Conservation (phyloP, 2,888 invertebrate species). For the Esperia sulphurella region DNA sequence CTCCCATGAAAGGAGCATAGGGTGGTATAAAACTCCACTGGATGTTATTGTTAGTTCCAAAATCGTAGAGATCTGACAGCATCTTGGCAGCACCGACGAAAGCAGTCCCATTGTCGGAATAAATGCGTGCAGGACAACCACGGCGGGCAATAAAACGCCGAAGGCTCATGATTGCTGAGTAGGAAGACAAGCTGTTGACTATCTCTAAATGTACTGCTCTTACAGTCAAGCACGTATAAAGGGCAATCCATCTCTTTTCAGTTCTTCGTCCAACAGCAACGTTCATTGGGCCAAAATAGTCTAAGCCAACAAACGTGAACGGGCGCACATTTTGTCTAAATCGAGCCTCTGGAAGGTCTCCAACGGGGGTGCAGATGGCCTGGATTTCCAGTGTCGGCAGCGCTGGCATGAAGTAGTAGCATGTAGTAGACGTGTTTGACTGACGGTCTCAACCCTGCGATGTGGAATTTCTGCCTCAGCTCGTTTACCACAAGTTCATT, state of each 20-base stretch:
- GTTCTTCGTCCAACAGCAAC: not conserved
- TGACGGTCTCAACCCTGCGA: not conserved
- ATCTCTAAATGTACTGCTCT: slow-evolving; percentile 13
- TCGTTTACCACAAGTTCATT: not conserved
- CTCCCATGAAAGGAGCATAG: slow-evolving; percentile 12
- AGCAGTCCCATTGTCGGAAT: slow-evolving; percentile 13
- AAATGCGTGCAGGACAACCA: slow-evolving; percentile 9
- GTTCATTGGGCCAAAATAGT: too few relatives aligned
- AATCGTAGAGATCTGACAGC: not conserved
- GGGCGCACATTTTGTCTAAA: not conserved
- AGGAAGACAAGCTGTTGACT: not conserved
- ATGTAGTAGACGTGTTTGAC: not conserved
- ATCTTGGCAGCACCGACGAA: slow-evolving; percentile 6
- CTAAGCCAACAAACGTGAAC: not conserved
- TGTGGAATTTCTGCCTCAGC: not conserved
- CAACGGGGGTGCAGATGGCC: not conserved
- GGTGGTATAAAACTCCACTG: slow-evolving; percentile 12
- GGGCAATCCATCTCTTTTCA: slow-evolving; percentile 1
- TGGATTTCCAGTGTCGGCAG: not conserved
- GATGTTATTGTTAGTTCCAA: not conserved
- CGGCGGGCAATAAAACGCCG: slow-evolving; percentile 9
- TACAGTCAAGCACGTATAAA: slow-evolving; percentile 13
- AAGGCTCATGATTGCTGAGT: slow-evolving; percentile 8
- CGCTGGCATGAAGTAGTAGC: not conserved
- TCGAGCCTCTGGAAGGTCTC: not conserved